phyloP scores from a whole-genome alignment of 2,797 vertebrate genomes.

The Nyctalus aviator region DNA sequence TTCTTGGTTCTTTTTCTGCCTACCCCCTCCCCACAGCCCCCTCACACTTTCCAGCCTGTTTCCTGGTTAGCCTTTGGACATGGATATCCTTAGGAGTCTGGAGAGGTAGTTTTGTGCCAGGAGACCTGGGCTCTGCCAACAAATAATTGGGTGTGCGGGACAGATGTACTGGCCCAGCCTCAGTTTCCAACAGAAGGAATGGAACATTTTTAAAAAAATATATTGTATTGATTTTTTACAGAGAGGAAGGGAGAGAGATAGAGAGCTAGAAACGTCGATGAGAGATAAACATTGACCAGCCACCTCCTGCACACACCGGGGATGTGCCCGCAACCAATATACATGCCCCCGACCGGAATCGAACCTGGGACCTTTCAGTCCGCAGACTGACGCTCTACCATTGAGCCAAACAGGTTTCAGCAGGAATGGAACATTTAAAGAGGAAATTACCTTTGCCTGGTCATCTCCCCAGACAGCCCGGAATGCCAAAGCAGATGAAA shows the following conservation, averaged over 20 bases:
- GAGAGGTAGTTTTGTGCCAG: neutral
- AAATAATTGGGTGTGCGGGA: neutral
- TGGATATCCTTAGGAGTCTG: neutral
- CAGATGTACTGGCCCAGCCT: neutral
- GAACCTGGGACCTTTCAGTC: no score
- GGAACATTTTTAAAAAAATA: neutral
- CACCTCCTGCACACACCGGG: no score
- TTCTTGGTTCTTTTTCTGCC: neutral
- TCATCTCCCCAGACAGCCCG: neutral
- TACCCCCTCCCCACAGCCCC: accelerated
- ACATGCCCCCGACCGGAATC: no score
- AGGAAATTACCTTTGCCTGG: neutral
- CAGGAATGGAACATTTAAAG: neutral
- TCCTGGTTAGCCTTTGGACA: neutral
- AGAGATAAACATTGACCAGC: no score
- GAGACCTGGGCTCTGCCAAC: neutral
- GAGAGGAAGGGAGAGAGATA: no score
- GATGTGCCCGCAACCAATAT: no score
- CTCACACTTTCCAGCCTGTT: neutral
- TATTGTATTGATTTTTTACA: no score
- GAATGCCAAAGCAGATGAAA: neutral
- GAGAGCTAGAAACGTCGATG: no score
- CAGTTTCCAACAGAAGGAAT: neutral
- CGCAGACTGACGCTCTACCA: no score
- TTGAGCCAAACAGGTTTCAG: no score